Evolutionary conservation across 2,888 invertebrate genomes (phyloP).

Genomic region (Brachynemurus nebulosus): DNA sequence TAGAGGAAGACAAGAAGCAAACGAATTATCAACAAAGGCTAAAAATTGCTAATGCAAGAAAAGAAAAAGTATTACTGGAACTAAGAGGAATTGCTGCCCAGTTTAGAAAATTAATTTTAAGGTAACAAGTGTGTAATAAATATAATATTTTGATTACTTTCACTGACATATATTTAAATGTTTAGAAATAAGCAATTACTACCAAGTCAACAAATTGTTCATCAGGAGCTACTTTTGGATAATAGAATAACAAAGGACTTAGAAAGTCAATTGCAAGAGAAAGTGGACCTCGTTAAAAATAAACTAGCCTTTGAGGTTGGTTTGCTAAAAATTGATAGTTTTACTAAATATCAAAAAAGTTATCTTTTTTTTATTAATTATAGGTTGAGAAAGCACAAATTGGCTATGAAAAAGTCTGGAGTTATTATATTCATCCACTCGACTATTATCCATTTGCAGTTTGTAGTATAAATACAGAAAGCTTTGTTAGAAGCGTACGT

Average conservation of each 20-base stretch:
- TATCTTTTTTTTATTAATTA: background rate
- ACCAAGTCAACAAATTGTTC: constrained; percentile 39
- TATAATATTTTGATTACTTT: background rate
- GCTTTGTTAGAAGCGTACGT: constrained; percentile 43
- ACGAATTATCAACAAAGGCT: constrained; percentile 48
- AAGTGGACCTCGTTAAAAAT: constrained; percentile 45
- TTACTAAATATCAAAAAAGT: background rate
- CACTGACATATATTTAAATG: background rate
- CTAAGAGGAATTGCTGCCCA: constrained; percentile 41
- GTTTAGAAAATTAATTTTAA: constrained; percentile 31
- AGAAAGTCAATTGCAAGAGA: constrained; percentile 40
- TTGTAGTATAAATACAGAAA: constrained; percentile 36
- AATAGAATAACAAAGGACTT: constrained; percentile 48
- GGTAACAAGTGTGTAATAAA: constrained; percentile 3
- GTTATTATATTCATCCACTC: constrained; percentile 50
- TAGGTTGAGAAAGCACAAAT: constrained; percentile 7
- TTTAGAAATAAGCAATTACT: constrained; percentile 43
- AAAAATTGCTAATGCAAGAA: constrained; percentile 47
- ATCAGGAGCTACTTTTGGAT: constrained; percentile 52
- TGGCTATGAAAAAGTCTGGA: constrained; percentile 42
- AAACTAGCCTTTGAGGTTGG: constrained; percentile 51
- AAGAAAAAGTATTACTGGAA: constrained; percentile 40
- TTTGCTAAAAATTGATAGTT: too few species aligned
- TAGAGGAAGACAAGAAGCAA: constrained; percentile 57
- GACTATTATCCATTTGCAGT: constrained; percentile 49